phyloP scores from a whole-genome alignment of 2,113 vertebrate species.

The Osmerus eperlanus region DNA sequence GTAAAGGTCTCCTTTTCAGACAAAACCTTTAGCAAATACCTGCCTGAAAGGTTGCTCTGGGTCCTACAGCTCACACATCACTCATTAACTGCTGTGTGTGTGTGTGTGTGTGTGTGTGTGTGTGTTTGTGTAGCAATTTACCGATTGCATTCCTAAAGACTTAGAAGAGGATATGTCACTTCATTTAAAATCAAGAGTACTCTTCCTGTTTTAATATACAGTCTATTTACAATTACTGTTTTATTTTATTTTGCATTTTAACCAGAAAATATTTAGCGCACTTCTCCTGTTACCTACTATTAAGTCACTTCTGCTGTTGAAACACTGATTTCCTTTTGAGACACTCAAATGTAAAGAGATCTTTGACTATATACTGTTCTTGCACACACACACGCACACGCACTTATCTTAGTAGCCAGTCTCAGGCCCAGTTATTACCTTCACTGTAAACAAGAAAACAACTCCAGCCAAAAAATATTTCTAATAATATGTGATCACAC shows the following conservation, averaged over 20 bases:
- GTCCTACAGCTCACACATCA: constrained; percentile 38
- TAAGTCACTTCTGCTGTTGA: background rate
- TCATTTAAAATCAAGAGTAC: too few species aligned
- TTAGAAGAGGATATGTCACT: background rate
- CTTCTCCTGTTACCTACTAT: too few species aligned
- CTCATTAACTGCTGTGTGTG: constrained; percentile 16
- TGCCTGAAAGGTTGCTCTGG: constrained; percentile 43
- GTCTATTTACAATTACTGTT: too few species aligned
- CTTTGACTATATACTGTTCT: background rate
- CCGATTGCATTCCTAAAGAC: background rate
- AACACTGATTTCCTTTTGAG: background rate
- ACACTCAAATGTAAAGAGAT: background rate
- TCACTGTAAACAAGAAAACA: constrained; percentile 4
- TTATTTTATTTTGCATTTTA: too few species aligned
- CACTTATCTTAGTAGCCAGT: background rate
- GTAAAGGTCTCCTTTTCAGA: constrained; percentile 69
- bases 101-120: constrained; percentile 3
- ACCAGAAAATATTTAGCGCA: too few species aligned
- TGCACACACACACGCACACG: background rate
- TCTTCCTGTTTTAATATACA: too few species aligned
- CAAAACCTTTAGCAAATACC: constrained; percentile 77
- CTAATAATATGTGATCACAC: background rate
- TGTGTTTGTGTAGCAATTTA: background rate
- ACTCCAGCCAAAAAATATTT: background rate
- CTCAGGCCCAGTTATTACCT: background rate